Percentiles rank a stretch among this genome's conserved stretches.
Conservation (phyloP, 2,888 invertebrate genomes). For the Cheiracanthium punctorium region DNA sequence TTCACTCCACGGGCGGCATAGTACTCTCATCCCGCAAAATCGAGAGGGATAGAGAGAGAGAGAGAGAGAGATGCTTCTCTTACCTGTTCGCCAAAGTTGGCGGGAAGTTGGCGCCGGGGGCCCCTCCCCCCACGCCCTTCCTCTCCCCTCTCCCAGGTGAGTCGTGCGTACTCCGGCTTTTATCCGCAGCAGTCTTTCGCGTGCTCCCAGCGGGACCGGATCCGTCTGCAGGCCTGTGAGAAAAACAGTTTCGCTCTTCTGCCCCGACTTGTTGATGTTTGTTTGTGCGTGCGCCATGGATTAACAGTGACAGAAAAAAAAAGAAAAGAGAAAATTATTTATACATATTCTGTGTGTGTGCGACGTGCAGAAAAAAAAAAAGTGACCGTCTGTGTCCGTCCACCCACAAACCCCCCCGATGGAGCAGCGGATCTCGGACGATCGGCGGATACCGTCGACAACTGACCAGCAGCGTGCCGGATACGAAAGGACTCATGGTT, state of each 20-base stretch:
- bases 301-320: too few relatives aligned
- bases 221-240: constrained; percentile 4
- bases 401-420: background rate
- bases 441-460: constrained; percentile 28
- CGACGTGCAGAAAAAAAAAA: constrained; percentile 15
- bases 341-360: too few relatives aligned
- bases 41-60: too few relatives aligned
- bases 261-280: background rate
- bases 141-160: constrained; percentile 36
- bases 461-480: too few relatives aligned
- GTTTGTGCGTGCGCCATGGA: constrained; percentile 22
- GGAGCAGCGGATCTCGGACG: constrained; percentile 13
- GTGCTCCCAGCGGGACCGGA: constrained; percentile 37
- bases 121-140: constrained; percentile 6
- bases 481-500: constrained; percentile 15
- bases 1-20: too few relatives aligned
- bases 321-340: too few relatives aligned
- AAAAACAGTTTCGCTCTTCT: background rate
- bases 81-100: background rate
- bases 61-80: background rate
- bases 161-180: background rate
- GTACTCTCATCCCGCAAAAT: too few relatives aligned
- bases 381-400: background rate
- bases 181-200: constrained; percentile 42
- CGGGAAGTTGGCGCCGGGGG: constrained; percentile 8